Percentiles rank a stretch among this genome's conserved stretches.
Evolutionary conservation across 2,113 vertebrate genomes (phyloP).

Genomic region (Muntiacus reevesi): DNA sequence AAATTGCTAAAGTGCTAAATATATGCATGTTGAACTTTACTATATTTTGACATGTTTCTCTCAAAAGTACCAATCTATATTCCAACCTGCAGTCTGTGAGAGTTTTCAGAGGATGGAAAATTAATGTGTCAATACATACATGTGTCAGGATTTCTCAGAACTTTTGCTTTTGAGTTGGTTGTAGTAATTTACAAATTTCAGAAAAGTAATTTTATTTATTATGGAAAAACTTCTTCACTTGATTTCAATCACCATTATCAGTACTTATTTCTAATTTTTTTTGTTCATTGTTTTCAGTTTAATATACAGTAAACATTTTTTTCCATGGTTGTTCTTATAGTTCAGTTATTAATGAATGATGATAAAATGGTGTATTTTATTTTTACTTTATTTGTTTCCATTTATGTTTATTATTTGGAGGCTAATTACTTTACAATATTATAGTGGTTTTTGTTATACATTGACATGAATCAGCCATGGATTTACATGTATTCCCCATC

Average conservation of each 20-base stretch:
- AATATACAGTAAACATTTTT: neutral
- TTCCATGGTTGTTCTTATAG: neutral
- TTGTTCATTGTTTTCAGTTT: neutral
- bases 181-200: neutral
- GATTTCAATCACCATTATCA: neutral
- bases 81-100: neutral
- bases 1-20: neutral
- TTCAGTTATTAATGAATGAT: neutral
- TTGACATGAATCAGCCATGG: too few species aligned
- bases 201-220: neutral
- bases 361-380: neutral
- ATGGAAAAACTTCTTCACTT: neutral
- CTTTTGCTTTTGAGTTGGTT: neutral
- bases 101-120: neutral
- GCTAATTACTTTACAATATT: too few species aligned
- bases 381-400: too few species aligned
- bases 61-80: neutral
- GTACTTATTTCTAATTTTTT: neutral
- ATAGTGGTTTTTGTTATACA: too few species aligned
- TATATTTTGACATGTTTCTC: neutral
- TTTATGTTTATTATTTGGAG: too few species aligned
- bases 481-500: too few species aligned
- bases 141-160: neutral
- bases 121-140: neutral
- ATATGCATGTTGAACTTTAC: neutral